These are phyloP conservation scores for Paraescarpia echinospica DNA, from an alignment of 1,140 invertebrate genomes.

Conservation along the genomic window DNA sequence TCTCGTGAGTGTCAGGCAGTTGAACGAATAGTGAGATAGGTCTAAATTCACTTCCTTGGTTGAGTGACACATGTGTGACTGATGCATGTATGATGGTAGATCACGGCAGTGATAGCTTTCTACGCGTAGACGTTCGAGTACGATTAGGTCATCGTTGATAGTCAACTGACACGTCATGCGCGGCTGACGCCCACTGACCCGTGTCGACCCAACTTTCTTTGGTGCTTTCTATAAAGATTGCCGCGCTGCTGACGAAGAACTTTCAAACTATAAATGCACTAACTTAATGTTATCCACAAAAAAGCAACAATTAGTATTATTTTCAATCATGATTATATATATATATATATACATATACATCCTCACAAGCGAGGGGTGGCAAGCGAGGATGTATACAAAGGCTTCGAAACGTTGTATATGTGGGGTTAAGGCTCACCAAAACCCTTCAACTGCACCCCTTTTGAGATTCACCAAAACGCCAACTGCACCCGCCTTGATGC, in stretches of 20 bases:
- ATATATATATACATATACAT: neutral
- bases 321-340: neutral
- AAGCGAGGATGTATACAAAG: too few relatives aligned
- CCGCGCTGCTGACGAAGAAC: neutral
- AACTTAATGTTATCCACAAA: neutral
- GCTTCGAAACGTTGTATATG: too few relatives aligned
- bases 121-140: neutral
- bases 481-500: too few relatives aligned
- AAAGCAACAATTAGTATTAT: too few relatives aligned
- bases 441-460: too few relatives aligned
- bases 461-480: too few relatives aligned
- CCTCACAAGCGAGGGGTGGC: too few relatives aligned
- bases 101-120: neutral
- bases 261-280: neutral
- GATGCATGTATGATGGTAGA: too few relatives aligned
- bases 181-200: neutral
- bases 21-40: neutral
- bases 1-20: neutral
- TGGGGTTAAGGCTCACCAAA: too few relatives aligned
- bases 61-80: too few relatives aligned
- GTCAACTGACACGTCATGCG: neutral
- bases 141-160: neutral
- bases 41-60: too few relatives aligned
- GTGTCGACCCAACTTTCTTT: neutral
- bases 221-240: neutral